Base-by-base conservation (phyloP, 2,888 invertebrate species). In the Hirtodrosophila histrioides region DNA sequence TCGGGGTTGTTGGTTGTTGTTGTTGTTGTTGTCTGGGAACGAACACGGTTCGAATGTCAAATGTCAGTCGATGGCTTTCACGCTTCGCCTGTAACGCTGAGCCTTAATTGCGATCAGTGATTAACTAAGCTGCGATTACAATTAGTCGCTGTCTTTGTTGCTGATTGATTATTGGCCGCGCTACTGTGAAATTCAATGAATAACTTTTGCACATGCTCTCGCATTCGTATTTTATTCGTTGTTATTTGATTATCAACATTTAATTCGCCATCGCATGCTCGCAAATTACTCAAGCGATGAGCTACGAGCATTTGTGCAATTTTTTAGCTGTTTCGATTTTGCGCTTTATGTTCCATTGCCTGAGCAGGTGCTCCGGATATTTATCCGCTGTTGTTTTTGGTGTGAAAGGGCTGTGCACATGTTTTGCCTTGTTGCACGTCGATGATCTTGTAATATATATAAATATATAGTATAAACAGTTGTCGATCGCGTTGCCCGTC, bases 241-340 rank as follows among this genome's bases (percentile, higher is more conserved):
- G 49, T 57, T 24, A 81, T 76, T 76, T 84, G 65, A 70, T 76
- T 70, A 81, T 63, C 67, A 33, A 50, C 74, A 57, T 67, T 75
- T 55, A 61, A 74, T 75, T 74, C 33, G 50, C 56, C 48, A 63
- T 63, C 70, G 74, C 76, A 63, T 76, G 65, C 54, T 70, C 54
- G 53, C 56, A 45, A 74, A 64, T 71, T 82, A 66, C 68, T 77
- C 83, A 68, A 85, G 65, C 81, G 85, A 82, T 69, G 33, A 62
- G 53, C 62, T 75, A 17, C 17, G 17, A 17, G 17, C 17, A 75
- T 75, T 75, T 71, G 68, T 64, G 75, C 49, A 73, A 69, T 51
- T 44, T 60, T 68, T 72, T 35, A n/a, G 44, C 41, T 40, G 45
- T 41, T 75, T 40, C 24, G 33, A 56, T 50, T 56, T 50, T 17